Base-by-base conservation (phyloP, 1,140 invertebrate genomes). In the Pentalonia nigronervosa region DNA sequence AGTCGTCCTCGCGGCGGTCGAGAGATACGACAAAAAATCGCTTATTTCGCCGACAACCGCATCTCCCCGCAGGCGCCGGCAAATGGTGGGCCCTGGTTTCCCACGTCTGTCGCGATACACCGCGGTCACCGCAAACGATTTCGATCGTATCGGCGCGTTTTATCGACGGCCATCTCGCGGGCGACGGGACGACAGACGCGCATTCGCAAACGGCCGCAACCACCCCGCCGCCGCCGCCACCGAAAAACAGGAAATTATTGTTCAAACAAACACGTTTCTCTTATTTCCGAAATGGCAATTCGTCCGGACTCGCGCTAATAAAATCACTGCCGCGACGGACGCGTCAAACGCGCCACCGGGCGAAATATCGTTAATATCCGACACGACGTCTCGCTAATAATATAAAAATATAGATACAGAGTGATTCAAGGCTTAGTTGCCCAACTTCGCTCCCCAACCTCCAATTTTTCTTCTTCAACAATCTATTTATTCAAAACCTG, bases 231-330 rank as follows among this genome's bases (percentile, higher is more conserved):
- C n/a, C n/a, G n/a, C n/a, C n/a, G n/a, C n/a, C 25, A 7, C 90
- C 45, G 21, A 76, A 83, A 92, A 34, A 92, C 91, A 50, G 91
- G 81, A 93, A 93, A 93, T 93, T 86, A 41, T 86, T 56, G 91
- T 93, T 86, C 48, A 93, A 84, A 93, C 91, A 81, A 45, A 93
- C 91, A 53, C 76, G 91, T 86, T 93, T 93, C 91, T 93, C 91
- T 93, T 34, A 93, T 93, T 93, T 93, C 91, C 91, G 91, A 25
- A 81, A 34, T 34, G 81, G 81, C 91, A 34, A 83, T 48, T 25
- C 67, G n/a, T 34, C 47, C n/a, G 91, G 25, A 41, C 34, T 86
- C 7, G 76, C 14, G 81, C 81, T 86, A 84, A 93, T 86, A 93
- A 93, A 93, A 93, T 93, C 91, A 56, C 86, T 36, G 23, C 76